Conservation (phyloP, 2,113 vertebrate species). For the Centropus bengalensis region DNA sequence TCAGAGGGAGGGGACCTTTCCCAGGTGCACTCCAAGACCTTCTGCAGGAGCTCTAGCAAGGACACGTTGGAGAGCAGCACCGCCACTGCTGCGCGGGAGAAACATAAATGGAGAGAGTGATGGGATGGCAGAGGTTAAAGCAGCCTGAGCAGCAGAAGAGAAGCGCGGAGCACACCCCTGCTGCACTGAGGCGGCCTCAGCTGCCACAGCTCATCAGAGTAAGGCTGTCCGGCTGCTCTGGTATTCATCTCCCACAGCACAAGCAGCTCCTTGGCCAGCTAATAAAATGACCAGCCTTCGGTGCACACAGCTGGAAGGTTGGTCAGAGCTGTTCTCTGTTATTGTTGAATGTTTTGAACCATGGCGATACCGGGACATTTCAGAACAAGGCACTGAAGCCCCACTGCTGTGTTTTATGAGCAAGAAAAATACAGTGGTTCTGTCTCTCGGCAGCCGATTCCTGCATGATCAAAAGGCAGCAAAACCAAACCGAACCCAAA, state of each 20-base stretch:
- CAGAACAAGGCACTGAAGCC: constrained; percentile 3
- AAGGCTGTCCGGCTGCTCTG: neutral
- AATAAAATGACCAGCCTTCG: constrained; percentile 3
- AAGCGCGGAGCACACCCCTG: neutral
- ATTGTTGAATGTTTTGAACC: neutral
- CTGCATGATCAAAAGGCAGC: neutral
- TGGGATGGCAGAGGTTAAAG: neutral
- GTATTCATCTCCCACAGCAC: neutral
- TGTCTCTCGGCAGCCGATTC: neutral
- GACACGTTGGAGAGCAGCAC: constrained; percentile 86
- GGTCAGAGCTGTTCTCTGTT: neutral
- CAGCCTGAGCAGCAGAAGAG: neutral
- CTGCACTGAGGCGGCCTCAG: neutral
- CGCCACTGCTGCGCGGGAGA: constrained; percentile 77
- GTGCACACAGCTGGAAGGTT: neutral
- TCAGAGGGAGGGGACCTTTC: constrained; percentile 1
- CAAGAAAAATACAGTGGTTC: neutral
- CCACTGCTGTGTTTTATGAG: neutral
- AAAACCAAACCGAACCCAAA: neutral
- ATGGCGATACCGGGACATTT: neutral
- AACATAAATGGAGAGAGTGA: neutral
- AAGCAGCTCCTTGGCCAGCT: neutral
- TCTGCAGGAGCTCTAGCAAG: constrained; percentile 88
- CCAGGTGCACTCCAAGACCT: constrained; percentile 78
- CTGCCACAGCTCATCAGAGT: neutral